These are phyloP conservation scores for Pseudomyrmex sp. DNA, from an alignment of 1,140 invertebrate species.

Conservation along the genomic window DNA sequence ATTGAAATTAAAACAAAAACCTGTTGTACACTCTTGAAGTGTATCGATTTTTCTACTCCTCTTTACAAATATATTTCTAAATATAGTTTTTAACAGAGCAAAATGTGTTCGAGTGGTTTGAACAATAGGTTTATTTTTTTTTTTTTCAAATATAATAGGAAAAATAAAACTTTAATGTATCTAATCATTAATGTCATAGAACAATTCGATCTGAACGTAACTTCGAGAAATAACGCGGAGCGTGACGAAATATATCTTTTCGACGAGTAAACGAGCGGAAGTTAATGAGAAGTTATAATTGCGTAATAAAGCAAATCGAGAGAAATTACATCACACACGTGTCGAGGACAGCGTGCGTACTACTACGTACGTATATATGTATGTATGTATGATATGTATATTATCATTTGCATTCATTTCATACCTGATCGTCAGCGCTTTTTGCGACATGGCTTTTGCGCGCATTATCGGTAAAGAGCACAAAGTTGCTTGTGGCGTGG, in stretches of 20 bases:
- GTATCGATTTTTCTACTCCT: too few species aligned
- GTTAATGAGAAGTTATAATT: conserved; percentile 43
- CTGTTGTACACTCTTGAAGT: too few species aligned
- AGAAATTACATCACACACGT: conserved; percentile 26
- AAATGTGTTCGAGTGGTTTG: not conserved
- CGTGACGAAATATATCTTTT: conserved; percentile 22
- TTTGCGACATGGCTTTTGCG: conserved; percentile 28
- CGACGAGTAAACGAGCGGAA: conserved; percentile 41
- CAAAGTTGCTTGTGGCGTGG: conserved; percentile 40
- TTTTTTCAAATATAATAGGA: too few species aligned
- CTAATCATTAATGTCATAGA: not conserved
- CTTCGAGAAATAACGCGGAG: not conserved
- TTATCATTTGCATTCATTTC: conserved; percentile 48
- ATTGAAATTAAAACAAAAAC: too few species aligned
- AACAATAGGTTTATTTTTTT: not conserved
- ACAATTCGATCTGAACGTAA: not conserved
- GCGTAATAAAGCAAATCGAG: conserved; percentile 51
- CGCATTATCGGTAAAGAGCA: conserved; percentile 37
- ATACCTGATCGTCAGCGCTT: conserved; percentile 32
- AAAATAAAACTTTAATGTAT: too few species aligned
- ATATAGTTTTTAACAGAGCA: too few species aligned
- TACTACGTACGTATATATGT: not conserved
- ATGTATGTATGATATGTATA: conserved; percentile 12
- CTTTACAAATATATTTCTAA: too few species aligned
- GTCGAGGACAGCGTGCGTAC: conserved; percentile 35